Evolutionary conservation across 1,140 invertebrate species (phyloP).

Genomic region (Rhyacophila brunnea): DNA sequence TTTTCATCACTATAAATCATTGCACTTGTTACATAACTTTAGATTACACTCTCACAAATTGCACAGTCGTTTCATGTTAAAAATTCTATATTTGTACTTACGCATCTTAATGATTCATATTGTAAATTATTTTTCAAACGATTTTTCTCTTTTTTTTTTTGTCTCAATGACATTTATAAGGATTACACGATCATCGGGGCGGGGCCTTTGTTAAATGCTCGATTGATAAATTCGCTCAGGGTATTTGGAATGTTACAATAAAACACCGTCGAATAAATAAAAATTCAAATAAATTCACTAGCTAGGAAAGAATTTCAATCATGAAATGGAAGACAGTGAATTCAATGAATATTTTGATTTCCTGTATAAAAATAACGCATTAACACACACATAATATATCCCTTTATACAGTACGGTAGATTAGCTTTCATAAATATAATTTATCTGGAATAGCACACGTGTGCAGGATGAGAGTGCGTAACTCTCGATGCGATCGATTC

Average conservation of each 20-base stretch:
- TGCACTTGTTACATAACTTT: slow-evolving; percentile 25
- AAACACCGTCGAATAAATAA: background rate
- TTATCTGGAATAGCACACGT: too few relatives aligned
- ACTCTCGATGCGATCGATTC: too few relatives aligned
- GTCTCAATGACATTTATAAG: slow-evolving; percentile 7
- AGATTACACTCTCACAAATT: slow-evolving; percentile 25
- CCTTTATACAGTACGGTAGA: too few relatives aligned
- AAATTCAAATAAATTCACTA: slow-evolving; percentile 9
- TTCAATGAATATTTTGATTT: slow-evolving; percentile 6
- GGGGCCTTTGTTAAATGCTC: too few relatives aligned
- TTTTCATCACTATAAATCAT: slow-evolving; percentile 23
- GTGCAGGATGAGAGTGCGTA: too few relatives aligned
- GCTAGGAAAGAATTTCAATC: slow-evolving; percentile 5
- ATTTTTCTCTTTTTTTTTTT: slow-evolving; percentile 2
- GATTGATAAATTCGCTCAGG: too few relatives aligned
- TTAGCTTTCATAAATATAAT: too few relatives aligned
- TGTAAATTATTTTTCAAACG: slow-evolving; percentile 5
- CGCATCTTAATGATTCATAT: slow-evolving; percentile 10
- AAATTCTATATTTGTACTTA: slow-evolving; percentile 22
- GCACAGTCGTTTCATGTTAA: slow-evolving; percentile 21
- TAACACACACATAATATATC: background rate
- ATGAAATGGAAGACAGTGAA: slow-evolving; percentile 22
- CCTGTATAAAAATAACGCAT: background rate
- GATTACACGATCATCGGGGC: too few relatives aligned
- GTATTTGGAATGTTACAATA: slow-evolving; percentile 15